Conservation (phyloP, 2,797 vertebrate species). For the Lacerta agilis region DNA sequence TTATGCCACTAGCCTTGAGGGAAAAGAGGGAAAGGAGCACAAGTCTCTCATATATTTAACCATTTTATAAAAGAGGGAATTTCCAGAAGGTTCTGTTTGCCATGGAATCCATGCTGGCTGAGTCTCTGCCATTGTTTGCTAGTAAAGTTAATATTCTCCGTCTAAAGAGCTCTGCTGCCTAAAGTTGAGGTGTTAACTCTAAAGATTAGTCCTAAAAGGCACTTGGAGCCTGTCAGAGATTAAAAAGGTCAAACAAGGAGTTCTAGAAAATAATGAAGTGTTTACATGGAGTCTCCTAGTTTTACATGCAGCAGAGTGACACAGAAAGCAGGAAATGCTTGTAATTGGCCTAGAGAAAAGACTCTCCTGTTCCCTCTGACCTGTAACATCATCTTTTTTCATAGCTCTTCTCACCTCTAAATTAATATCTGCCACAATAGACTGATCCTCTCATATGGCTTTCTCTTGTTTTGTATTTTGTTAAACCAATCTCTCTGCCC, state of each 20-base stretch:
- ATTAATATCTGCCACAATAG: constrained; percentile 16
- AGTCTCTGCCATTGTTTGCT: constrained; percentile 53
- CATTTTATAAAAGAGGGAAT: neutral
- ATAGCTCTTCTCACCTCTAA: constrained; percentile 18
- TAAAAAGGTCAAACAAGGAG: constrained; percentile 63
- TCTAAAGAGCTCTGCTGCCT: constrained; percentile 56
- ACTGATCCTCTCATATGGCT: constrained; percentile 37
- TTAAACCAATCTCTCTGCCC: constrained; percentile 26
- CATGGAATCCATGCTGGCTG: constrained; percentile 56
- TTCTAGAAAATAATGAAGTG: constrained; percentile 56
- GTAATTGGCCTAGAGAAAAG: constrained; percentile 58
- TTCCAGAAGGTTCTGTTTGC: neutral
- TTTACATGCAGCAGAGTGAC: constrained; percentile 63
- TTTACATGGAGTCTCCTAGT: constrained; percentile 64
- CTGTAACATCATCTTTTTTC: constrained; percentile 29
- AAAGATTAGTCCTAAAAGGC: constrained; percentile 64
- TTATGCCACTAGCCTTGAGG: neutral
- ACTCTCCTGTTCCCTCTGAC: constrained; percentile 31
- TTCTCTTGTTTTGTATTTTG: constrained; percentile 18
- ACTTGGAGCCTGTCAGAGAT: constrained; percentile 54
- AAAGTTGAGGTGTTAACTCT: constrained; percentile 39
- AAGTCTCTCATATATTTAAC: neutral
- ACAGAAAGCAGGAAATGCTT: constrained; percentile 52
- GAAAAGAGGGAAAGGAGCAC: neutral
- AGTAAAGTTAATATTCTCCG: constrained; percentile 38